Percentiles rank a stretch among this genome's conserved stretches.
These are phyloP conservation scores for Lottia gigantea DNA, from an alignment of 2,888 invertebrate genomes.

Conservation along the genomic window DNA sequence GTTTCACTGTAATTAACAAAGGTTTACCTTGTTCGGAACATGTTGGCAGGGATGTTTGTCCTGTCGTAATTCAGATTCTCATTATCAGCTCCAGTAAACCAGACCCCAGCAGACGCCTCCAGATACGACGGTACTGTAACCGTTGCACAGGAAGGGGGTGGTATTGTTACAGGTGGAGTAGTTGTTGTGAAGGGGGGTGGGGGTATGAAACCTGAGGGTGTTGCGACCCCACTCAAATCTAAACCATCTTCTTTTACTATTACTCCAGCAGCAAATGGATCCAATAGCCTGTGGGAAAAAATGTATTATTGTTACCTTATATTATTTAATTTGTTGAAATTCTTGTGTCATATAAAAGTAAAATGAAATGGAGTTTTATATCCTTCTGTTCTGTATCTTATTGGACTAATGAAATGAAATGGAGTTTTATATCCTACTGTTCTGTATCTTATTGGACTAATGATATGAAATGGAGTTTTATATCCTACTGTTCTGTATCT, in stretches of 20 bases:
- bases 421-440: no score
- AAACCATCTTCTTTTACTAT: not conserved
- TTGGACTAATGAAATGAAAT: no score
- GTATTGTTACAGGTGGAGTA: not conserved
- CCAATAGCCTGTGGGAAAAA: not conserved
- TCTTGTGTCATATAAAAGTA: no score
- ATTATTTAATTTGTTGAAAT: no score
- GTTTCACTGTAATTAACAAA: no score
- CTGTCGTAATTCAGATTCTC: not conserved
- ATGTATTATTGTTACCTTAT: no score
- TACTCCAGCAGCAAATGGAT: not conserved
- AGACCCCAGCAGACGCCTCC: not conserved
- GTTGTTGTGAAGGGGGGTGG: constrained; percentile 16
- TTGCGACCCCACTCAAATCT: constrained; percentile 10
- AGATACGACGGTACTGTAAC: not conserved
- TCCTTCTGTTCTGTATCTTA: no score
- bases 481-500: no score
- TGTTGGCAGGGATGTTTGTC: not conserved
- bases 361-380: no score
- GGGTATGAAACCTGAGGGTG: constrained; percentile 10
- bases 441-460: no score
- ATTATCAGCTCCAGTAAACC: constrained; percentile 14
- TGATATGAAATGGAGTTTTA: no score
- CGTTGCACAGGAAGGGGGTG: not conserved
- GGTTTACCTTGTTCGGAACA: not conserved